These are phyloP conservation scores for Trachelus stipa DNA, from an alignment of 2,888 invertebrate species.

Conservation along the genomic window DNA sequence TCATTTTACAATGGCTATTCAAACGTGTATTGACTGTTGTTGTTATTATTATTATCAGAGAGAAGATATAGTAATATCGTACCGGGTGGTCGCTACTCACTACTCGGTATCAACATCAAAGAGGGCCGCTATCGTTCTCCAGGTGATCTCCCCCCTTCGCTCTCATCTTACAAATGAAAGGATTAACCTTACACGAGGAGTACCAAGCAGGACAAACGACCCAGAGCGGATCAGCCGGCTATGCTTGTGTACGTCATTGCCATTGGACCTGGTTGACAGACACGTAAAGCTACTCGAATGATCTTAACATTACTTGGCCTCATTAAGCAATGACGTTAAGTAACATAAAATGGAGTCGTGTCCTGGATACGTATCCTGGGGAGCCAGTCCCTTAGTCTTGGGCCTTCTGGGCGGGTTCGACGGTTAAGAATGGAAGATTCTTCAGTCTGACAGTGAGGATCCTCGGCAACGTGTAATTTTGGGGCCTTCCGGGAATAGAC, in stretches of 20 bases:
- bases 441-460: background rate
- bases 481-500: conserved; percentile 55
- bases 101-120: conserved; percentile 16
- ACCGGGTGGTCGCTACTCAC: background rate
- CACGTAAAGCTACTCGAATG: background rate
- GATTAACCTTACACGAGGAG: conserved; percentile 6
- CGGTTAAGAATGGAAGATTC: background rate
- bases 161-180: background rate
- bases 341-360: background rate
- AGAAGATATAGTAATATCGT: background rate
- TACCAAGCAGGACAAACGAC: background rate
- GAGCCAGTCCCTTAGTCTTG: background rate
- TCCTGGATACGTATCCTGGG: background rate
- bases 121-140: conserved; percentile 17
- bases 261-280: background rate
- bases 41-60: background rate
- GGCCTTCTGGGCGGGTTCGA: background rate
- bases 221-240: background rate
- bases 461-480: conserved; percentile 43
- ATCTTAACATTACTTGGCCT: background rate
- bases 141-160: background rate
- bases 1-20: background rate
- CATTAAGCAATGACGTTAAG: background rate
- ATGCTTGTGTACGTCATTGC: background rate
- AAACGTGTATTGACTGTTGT: background rate